A percentile compares a stretch with the other conserved stretches of the same genome.
phyloP scores from a whole-genome alignment of 1,140 invertebrate species.

The Drosophila willistoni region DNA sequence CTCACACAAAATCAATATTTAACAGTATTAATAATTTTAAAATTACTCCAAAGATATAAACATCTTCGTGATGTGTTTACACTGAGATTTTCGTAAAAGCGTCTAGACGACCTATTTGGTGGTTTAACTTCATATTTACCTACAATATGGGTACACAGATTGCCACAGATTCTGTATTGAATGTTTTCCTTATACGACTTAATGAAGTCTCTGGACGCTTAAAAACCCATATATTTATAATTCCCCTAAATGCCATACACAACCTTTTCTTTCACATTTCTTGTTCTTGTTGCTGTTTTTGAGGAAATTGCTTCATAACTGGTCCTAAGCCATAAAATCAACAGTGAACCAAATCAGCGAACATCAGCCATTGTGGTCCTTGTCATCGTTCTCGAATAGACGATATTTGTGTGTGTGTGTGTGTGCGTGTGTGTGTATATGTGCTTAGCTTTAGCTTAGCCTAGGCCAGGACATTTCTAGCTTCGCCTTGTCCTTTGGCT shows the following conservation, averaged over 20 bases:
- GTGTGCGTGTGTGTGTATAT: constrained; percentile 25
- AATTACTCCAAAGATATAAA: not conserved
- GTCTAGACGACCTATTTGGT: constrained; percentile 8
- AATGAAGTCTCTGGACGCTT: constrained; percentile 44
- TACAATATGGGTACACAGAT: not conserved
- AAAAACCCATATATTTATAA: constrained; percentile 47
- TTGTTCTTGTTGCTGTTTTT: constrained; percentile 19
- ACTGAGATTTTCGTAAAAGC: constrained; percentile 4
- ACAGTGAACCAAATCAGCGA: constrained; percentile 38
- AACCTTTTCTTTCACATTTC: not conserved
- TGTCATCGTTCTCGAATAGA: constrained; percentile 5
- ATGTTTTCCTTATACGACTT: constrained; percentile 11
- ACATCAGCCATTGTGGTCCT: constrained; percentile 18
- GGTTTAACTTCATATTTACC: not conserved
- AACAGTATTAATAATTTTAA: not conserved
- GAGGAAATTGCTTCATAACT: constrained; percentile 43
- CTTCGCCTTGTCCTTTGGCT: constrained; percentile 43
- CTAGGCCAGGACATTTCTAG: constrained; percentile 49
- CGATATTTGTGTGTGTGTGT: constrained; percentile 26
- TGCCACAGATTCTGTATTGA: too few species aligned
- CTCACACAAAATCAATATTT: too few species aligned
- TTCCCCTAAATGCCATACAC: constrained; percentile 34
- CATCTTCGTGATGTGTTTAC: not conserved
- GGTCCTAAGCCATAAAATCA: constrained; percentile 54
- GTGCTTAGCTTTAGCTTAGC: constrained; percentile 27